Conservation (phyloP, 2,888 invertebrate species). For the Nephrotoma appendiculata region DNA sequence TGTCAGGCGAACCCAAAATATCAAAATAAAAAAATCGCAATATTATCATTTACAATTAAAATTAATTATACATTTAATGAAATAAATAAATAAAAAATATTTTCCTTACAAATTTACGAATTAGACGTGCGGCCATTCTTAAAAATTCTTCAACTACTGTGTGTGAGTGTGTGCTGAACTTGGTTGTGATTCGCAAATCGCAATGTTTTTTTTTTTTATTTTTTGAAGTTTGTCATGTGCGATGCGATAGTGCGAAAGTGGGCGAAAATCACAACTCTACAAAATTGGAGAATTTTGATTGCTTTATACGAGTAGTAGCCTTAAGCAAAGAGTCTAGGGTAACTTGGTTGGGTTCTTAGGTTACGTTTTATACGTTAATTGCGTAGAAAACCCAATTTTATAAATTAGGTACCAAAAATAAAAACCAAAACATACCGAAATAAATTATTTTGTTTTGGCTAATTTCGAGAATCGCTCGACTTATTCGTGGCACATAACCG, state of each 20-base stretch:
- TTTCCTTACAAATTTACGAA: conserved; percentile 31
- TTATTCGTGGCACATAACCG: no score
- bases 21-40: neutral
- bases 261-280: neutral
- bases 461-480: no score
- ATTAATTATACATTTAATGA: neutral
- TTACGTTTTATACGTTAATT: no score
- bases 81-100: neutral
- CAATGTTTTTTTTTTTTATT: neutral
- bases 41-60: neutral
- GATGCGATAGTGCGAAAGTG: neutral
- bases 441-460: no score
- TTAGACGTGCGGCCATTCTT: conserved; percentile 30
- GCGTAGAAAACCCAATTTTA: no score
- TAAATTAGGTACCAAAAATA: no score
- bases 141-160: neutral
- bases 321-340: neutral
- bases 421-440: no score
- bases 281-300: neutral
- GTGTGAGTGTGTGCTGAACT: neutral
- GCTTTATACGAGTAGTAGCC: neutral
- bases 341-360: no score
- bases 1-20: neutral
- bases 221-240: neutral
- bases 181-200: neutral